Conservation (phyloP, 2,113 vertebrate genomes). For the Spheniscus mendiculus region DNA sequence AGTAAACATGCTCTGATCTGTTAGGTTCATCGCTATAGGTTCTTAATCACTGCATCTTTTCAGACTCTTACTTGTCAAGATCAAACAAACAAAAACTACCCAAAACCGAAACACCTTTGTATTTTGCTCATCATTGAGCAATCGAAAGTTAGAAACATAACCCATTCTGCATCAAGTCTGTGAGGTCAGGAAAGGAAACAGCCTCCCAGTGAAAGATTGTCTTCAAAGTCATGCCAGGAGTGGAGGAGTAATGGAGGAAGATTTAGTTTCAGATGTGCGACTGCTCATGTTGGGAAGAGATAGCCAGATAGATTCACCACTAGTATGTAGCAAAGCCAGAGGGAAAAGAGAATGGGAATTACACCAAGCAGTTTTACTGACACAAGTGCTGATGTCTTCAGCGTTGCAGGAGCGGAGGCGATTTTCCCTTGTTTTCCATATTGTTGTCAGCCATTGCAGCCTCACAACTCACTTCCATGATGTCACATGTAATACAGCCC, state of each 20-base stretch:
- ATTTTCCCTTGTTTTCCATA: not conserved
- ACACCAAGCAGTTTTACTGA: not conserved
- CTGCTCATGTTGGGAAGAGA: not conserved
- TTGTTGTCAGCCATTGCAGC: not conserved
- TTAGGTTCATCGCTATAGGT: not conserved
- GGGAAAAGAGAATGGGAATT: not conserved
- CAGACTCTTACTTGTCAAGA: not conserved
- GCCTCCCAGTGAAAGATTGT: not conserved
- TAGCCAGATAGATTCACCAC: not conserved
- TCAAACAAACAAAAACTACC: not conserved
- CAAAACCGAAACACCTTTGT: not conserved
- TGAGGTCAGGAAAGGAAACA: not conserved
- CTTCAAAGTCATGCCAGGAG: not conserved
- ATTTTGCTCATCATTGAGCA: not conserved
- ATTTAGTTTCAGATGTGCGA: not conserved
- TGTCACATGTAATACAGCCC: slow-evolving; percentile 42
- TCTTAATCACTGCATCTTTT: not conserved
- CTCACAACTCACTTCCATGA: not conserved
- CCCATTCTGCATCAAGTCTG: not conserved
- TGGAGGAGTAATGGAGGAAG: not conserved
- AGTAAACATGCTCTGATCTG: not conserved
- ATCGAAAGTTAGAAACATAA: not conserved
- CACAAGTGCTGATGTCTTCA: not conserved
- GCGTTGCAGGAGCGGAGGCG: accelerated
- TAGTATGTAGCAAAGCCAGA: not conserved